Base-by-base conservation (phyloP, 2,888 invertebrate genomes). In the Timema cristinae region DNA sequence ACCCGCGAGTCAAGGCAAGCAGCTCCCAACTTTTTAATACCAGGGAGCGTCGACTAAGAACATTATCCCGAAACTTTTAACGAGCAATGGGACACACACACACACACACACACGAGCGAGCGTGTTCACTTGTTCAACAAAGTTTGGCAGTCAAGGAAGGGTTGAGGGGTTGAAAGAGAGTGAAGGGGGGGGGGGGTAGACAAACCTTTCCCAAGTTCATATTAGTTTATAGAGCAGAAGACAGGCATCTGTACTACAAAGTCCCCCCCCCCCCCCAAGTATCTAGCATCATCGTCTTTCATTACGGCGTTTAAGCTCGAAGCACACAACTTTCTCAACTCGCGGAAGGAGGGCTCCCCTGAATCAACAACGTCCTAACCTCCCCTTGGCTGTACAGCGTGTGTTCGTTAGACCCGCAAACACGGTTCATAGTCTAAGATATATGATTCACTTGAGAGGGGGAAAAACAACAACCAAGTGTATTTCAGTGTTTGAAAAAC, bases 221-320 rank as follows among this genome's bases (percentile, higher is more conserved):
- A 63, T 63, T 63, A 63, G 63, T 63, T 63, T 63, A 63, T 63
- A 63, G 63, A 63, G 63, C 59, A 48, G 47, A 9, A 48, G 47
- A 32, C 56, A 56, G 56, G 56, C n/a, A 56, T 16, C 51, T 11
- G 67, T 11, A 32, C 51, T 51, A 67, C 50, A 67, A 51, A 50
- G 50, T 50, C 50, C 10, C n/a, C 11, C 50, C 50, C 11, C 50
- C 50, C 5, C n/a, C 50, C 11, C 50, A 50, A 50, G 51, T 51
- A 67, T 67, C 51, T 16, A 67, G 67, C 66, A 16, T 47, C 68
- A 51, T 63, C 70, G 70, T 51, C 70, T 66, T 70, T 66, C 70
- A 70, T 70, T 70, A 70, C 70, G 13, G 48, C 66, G 70, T 70
- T 70, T 70, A 70, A 66, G 32, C 32, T 32, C 32, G 32, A 32